phyloP scores from a whole-genome alignment of 1,140 invertebrate genomes.

The Trichomalopsis sarcophagae region DNA sequence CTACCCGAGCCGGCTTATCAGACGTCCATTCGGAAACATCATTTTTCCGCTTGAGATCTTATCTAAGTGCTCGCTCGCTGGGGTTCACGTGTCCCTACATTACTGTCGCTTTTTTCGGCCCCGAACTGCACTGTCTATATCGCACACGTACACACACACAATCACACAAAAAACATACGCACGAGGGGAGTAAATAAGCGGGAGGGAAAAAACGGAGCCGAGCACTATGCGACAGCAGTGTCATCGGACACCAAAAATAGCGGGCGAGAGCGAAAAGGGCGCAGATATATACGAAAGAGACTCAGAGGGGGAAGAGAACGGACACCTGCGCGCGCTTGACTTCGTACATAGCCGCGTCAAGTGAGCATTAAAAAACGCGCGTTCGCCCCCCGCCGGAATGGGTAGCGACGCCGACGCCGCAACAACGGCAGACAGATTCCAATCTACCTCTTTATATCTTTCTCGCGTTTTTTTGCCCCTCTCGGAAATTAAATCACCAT shows the following conservation, averaged over 20 bases:
- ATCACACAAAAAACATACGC: neutral
- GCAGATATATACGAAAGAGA: neutral
- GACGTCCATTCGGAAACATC: constrained; percentile 42
- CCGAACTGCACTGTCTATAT: neutral
- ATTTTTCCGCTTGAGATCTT: constrained; percentile 52
- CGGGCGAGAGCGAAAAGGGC: constrained; percentile 27
- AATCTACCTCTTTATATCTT: constrained; percentile 51
- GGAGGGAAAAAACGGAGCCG: constrained; percentile 23
- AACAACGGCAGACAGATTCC: constrained; percentile 29
- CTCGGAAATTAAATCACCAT: constrained; percentile 51
- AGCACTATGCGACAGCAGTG: neutral
- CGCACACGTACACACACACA: neutral
- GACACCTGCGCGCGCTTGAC: constrained; percentile 43
- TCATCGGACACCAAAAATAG: constrained; percentile 50
- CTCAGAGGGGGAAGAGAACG: neutral
- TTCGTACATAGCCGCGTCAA: constrained; percentile 25
- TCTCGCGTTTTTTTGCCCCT: constrained; percentile 28
- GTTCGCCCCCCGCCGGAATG: constrained; percentile 12
- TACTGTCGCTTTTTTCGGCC: constrained; percentile 6
- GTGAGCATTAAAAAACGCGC: constrained; percentile 50
- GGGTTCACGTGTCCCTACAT: constrained; percentile 3
- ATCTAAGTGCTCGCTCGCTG: constrained; percentile 14
- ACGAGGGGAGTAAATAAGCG: constrained; percentile 17
- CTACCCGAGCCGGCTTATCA: constrained; percentile 39
- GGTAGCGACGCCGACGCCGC: constrained; percentile 3